phyloP scores from a whole-genome alignment of 2,113 vertebrate genomes.

The Manacus vitellinus region DNA sequence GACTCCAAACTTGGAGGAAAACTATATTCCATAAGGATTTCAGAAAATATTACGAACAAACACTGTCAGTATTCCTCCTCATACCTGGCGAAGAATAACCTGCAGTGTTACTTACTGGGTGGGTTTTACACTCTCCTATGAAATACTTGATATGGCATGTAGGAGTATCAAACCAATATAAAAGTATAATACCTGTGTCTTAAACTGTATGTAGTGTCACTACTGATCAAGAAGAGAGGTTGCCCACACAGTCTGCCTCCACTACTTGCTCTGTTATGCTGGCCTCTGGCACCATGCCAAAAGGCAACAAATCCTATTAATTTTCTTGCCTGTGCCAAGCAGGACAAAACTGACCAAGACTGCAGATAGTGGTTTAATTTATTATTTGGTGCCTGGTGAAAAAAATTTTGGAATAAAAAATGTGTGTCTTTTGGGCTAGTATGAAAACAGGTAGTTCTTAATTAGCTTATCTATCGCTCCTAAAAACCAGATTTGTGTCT shows the following conservation, averaged over 20 bases:
- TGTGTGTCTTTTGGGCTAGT: neutral
- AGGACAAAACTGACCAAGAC: neutral
- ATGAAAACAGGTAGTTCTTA: neutral
- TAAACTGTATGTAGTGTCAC: neutral
- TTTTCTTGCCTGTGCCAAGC: neutral
- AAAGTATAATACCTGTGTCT: neutral
- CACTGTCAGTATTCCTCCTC: neutral
- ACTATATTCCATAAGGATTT: neutral
- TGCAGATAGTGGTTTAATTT: neutral
- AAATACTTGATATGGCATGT: neutral
- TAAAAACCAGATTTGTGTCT: neutral
- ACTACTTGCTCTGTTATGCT: neutral
- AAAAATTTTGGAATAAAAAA: neutral
- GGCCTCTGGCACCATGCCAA: neutral
- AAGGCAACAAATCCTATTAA: neutral
- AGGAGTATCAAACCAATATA: neutral
- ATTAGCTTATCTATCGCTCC: neutral
- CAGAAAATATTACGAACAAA: neutral
- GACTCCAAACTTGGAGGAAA: neutral
- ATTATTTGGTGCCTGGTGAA: neutral
- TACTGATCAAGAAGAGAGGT: neutral
- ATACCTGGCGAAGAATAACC: neutral
- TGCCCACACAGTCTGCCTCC: neutral
- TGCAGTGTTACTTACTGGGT: neutral
- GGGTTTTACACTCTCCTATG: neutral